Percentiles rank a stretch among this genome's conserved stretches.
These are phyloP conservation scores for Acanthosepion pharaonis DNA, from an alignment of 2,888 invertebrate species.

Conservation along the genomic window DNA sequence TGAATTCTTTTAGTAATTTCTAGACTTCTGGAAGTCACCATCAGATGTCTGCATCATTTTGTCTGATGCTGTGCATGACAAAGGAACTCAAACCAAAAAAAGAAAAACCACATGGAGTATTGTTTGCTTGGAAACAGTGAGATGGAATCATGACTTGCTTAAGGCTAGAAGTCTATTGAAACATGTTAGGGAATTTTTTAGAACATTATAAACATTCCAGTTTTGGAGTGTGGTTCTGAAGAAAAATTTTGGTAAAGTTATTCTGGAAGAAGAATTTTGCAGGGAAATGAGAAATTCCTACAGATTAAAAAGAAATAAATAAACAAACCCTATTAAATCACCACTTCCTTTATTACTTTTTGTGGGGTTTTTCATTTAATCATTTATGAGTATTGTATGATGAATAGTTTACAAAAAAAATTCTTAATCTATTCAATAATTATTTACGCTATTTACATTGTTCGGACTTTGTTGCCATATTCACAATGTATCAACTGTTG, in stretches of 20 bases:
- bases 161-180: background rate
- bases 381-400: background rate
- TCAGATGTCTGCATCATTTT: background rate
- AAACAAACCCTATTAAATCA: background rate
- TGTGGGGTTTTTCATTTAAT: no score
- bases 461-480: no score
- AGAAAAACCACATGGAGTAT: background rate
- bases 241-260: background rate
- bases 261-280: background rate
- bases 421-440: no score
- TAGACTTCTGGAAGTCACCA: background rate
- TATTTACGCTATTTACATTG: no score
- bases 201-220: background rate
- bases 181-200: background rate
- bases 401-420: background rate
- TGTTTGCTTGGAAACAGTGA: slow-evolving; percentile 2
- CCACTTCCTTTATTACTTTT: background rate
- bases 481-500: no score
- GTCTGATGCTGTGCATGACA: background rate
- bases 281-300: background rate
- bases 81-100: background rate
- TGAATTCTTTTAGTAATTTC: background rate
- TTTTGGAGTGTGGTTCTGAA: background rate
- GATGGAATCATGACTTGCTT: slow-evolving; percentile 20
- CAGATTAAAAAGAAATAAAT: background rate